Base-by-base conservation (phyloP, 2,888 invertebrate species). In the Omphaloscelis lunosa region DNA sequence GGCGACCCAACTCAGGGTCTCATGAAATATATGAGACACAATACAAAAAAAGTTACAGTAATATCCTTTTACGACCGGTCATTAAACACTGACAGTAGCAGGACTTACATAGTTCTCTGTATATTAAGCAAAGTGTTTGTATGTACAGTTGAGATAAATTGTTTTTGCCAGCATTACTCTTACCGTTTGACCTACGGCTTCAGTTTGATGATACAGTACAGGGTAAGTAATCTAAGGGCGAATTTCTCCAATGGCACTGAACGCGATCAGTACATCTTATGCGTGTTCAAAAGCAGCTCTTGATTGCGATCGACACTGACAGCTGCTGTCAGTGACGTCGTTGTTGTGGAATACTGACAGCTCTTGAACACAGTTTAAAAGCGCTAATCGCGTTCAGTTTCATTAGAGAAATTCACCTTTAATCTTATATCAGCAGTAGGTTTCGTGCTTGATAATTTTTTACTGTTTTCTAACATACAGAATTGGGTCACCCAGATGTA, bases 71-170 rank as follows among this genome's bases (percentile, higher is more conserved):
- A 93, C 90, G 92, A 90, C 83, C 83, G 86, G 85, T 89, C 91
- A 93, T 94, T 93, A 93, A 93, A 93, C 92, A 93, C 92, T 92
- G 93, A 93, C 93, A 92, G 86, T 84, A 82, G 78, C 91, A 92
- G 89, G 83, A 85, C 84, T 88, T 86, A 85, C 80, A 82, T 74
- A 61, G 77, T 82, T 79, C 78, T 77, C 79, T 75, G 74, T 80
- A 65, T 86, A 78, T 75, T 79, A 68, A 59, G 88, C 78, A 82
- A 89, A 89, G 83, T 85, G 77, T 67, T 72, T 56, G 59, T 48
- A 17, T 66, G 39, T 41, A 51, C 20, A 27, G 17, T 27, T 17
- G 39, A 41, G 56, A 23, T 27, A 8, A 6, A 20, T 20, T 27
- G 9, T 76, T 73, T 58, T 63, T 48, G 15, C 15, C 39, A 9